Evolutionary conservation across 2,797 vertebrate species (phyloP).

Genomic region (Etheostoma nigrum): DNA sequence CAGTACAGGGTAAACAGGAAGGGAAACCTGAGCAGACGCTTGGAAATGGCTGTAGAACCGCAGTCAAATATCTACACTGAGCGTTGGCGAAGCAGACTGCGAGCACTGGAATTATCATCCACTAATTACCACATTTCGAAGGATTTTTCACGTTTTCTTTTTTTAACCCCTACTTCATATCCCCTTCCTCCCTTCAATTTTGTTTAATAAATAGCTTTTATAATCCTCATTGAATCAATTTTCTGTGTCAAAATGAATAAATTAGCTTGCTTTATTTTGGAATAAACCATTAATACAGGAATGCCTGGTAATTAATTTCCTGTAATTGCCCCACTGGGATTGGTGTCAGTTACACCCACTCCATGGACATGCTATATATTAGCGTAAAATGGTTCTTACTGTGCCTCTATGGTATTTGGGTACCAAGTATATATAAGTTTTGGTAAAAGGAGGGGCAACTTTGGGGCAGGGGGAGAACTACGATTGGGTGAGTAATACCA

Average conservation of each 20-base stretch:
- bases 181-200: conserved; percentile 76
- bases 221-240: conserved; percentile 84
- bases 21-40: conserved; percentile 69
- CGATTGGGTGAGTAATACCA: conserved; percentile 9
- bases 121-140: conserved; percentile 79
- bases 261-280: conserved; percentile 86
- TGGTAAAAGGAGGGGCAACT: conserved; percentile 33
- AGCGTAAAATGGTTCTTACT: conserved; percentile 76
- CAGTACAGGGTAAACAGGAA: conserved; percentile 76
- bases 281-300: conserved; percentile 85
- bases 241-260: conserved; percentile 84
- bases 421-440: conserved; percentile 10
- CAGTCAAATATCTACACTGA: conserved; percentile 60
- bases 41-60: conserved; percentile 57
- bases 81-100: conserved; percentile 50
- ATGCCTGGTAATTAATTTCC: conserved; percentile 86
- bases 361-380: conserved; percentile 78
- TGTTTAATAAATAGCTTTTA: conserved; percentile 86
- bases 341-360: conserved; percentile 84
- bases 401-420: conserved; percentile 62
- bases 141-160: conserved; percentile 80
- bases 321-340: conserved; percentile 86
- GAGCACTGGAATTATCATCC: conserved; percentile 67
- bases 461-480: conserved; percentile 6
- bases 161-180: conserved; percentile 79